Conservation (phyloP, 2,888 invertebrate genomes). For the Euclidia mi region DNA sequence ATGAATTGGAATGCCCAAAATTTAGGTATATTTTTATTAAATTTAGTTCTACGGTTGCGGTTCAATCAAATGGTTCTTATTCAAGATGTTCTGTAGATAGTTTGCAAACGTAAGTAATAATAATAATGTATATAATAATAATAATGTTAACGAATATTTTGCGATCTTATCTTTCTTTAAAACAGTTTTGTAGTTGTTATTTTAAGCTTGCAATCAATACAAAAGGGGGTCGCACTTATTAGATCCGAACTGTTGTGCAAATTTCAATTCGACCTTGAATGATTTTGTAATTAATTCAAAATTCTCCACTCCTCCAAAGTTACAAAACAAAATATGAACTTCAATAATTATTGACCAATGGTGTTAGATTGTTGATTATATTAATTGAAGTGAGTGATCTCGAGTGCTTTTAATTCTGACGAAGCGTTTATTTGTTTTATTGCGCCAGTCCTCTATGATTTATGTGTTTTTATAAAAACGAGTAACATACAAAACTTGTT, state of each 20-base stretch:
- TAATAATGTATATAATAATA: too few relatives aligned
- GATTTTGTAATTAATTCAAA: constrained; percentile 17
- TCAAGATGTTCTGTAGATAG: too few relatives aligned
- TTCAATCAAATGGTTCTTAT: too few relatives aligned
- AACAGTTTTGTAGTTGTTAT: too few relatives aligned
- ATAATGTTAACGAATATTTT: too few relatives aligned
- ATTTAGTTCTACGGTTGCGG: background rate
- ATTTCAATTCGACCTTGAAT: constrained; percentile 26
- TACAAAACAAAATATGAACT: constrained; percentile 45
- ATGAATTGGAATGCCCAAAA: constrained; percentile 39
- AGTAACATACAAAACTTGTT: too few relatives aligned
- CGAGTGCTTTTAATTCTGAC: constrained; percentile 68
- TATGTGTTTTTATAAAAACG: constrained; percentile 3
- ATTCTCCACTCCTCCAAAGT: constrained; percentile 24
- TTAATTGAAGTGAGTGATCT: constrained; percentile 66
- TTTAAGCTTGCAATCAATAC: too few relatives aligned
- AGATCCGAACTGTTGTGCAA: constrained; percentile 4
- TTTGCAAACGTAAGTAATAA: too few relatives aligned
- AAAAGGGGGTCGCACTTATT: too few relatives aligned
- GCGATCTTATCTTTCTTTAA: too few relatives aligned
- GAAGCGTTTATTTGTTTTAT: constrained; percentile 49
- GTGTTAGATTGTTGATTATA: constrained; percentile 54
- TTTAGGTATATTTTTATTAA: constrained; percentile 1
- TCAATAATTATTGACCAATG: constrained; percentile 53
- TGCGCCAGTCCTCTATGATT: constrained; percentile 12